Percentiles rank a stretch among this genome's conserved stretches.
phyloP scores from a whole-genome alignment of 1,140 invertebrate genomes.

The Trachelipus rathkii region DNA sequence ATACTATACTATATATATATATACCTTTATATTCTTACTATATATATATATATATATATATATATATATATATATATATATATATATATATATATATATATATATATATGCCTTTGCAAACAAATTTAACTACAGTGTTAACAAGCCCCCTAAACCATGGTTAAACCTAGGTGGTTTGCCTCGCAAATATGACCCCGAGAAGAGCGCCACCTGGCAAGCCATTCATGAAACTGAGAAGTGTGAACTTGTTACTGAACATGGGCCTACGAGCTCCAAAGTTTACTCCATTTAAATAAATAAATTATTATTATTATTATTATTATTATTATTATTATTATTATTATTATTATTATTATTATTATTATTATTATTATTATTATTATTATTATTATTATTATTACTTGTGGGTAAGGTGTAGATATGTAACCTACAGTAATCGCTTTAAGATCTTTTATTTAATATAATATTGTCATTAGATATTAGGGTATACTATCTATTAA shows the following conservation, averaged over 20 bases:
- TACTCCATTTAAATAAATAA: constrained; percentile 38
- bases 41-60: too few species aligned
- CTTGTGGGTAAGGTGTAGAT: too few species aligned
- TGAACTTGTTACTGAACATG: constrained; percentile 44
- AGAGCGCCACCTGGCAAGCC: constrained; percentile 44
- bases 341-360: constrained; percentile 10
- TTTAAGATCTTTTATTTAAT: too few species aligned
- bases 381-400: background rate
- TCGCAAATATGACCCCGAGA: constrained; percentile 40
- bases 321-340: background rate
- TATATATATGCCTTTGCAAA: background rate
- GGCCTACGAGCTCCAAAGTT: constrained; percentile 43
- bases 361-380: constrained; percentile 1
- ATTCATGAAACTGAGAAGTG: constrained; percentile 44
- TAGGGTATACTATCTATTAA: too few species aligned
- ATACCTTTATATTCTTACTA: too few species aligned
- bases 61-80: background rate
- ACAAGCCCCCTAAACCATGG: constrained; percentile 36
- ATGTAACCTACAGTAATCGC: too few species aligned
- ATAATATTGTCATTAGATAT: too few species aligned
- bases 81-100: constrained; percentile 11
- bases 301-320: background rate
- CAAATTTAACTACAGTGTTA: constrained; percentile 28
- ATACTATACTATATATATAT: too few species aligned
- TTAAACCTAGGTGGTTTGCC: constrained; percentile 35